These are phyloP conservation scores for Pegoplata infirma DNA, from an alignment of 2,888 invertebrate genomes.

Conservation along the genomic window DNA sequence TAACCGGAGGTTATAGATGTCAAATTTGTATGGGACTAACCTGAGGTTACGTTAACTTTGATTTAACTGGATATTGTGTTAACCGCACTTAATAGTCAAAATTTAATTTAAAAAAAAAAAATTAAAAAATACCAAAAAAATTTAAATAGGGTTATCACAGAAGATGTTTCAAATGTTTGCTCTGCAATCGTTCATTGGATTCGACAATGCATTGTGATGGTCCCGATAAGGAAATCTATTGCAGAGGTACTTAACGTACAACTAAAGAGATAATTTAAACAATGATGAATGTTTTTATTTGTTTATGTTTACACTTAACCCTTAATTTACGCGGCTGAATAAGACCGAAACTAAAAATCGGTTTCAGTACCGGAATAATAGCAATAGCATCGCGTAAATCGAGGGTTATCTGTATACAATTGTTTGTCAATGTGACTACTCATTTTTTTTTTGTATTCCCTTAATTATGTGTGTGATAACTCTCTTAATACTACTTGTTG, in stretches of 20 bases:
- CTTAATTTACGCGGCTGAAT: too few relatives aligned
- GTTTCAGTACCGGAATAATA: too few relatives aligned
- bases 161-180: constrained; percentile 92
- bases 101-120: not conserved
- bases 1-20: too few relatives aligned
- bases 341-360: too few relatives aligned
- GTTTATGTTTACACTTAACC: not conserved
- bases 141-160: constrained; percentile 88
- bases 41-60: too few relatives aligned
- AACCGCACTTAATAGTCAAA: too few relatives aligned
- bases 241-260: constrained; percentile 83
- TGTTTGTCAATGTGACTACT: not conserved
- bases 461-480: not conserved
- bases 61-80: too few relatives aligned
- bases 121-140: not conserved
- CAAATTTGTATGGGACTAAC: too few relatives aligned
- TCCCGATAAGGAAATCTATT: constrained; percentile 94
- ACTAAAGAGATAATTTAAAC: not conserved
- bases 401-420: too few relatives aligned
- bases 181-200: constrained; percentile 91
- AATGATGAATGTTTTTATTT: not conserved
- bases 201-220: constrained; percentile 95
- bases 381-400: too few relatives aligned
- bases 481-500: not conserved
- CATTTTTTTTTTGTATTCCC: not conserved